Evolutionary conservation across 92 coral and sea anemone genomes (phyloP).

Genomic region (Parazoanthus swiftii): DNA sequence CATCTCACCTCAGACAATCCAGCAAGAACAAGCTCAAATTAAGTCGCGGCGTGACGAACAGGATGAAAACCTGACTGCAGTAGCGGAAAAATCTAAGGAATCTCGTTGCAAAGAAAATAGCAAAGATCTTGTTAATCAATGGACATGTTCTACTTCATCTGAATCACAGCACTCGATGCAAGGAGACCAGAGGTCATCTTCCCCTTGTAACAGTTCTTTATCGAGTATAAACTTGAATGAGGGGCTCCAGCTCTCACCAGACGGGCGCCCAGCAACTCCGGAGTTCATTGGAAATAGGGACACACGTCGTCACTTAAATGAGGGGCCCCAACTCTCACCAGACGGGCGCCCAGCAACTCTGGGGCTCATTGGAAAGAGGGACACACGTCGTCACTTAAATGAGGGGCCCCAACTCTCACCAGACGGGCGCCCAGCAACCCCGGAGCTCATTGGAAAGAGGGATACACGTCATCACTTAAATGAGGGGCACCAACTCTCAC

Average conservation of each 20-base stretch:
- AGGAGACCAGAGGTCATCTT: conserved; percentile 1
- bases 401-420: conserved; percentile 22
- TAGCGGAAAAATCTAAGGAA: background rate
- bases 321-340: conserved; percentile 18
- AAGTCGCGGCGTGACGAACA: background rate
- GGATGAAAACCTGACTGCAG: background rate
- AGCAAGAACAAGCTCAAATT: background rate
- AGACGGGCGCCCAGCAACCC: conserved; percentile 29
- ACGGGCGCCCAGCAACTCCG: conserved; percentile 35
- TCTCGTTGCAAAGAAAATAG: background rate
- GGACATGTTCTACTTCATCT: conserved; percentile 1
- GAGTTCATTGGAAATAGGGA: conserved; percentile 31
- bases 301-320: conserved; percentile 27
- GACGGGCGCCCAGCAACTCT: conserved; percentile 34
- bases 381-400: conserved; percentile 30
- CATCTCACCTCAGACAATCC: background rate
- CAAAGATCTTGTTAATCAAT: background rate
- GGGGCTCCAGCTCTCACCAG: conserved; percentile 19
- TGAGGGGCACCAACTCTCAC: conserved; percentile 16
- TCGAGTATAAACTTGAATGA: conserved; percentile 35
- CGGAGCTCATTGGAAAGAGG: conserved; percentile 28
- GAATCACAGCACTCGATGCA: background rate
- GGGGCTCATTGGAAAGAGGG: conserved; percentile 25
- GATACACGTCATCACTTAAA: conserved; percentile 31
- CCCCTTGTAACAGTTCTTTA: conserved; percentile 6